These are phyloP conservation scores for Ornithoptera alexandrae DNA, from an alignment of 2,888 invertebrate species.

Conservation along the genomic window DNA sequence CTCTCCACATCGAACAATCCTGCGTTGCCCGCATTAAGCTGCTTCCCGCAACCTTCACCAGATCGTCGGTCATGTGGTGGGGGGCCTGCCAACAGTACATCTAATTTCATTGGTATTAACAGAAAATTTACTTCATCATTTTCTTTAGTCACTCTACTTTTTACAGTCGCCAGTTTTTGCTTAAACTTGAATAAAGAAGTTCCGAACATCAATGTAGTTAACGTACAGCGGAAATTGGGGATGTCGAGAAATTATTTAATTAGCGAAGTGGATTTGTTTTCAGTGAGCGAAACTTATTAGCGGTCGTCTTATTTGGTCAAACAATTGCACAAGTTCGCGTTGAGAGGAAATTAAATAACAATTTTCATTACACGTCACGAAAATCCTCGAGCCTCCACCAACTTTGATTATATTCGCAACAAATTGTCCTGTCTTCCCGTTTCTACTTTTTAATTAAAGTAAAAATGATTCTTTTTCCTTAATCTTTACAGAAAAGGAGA, in stretches of 20 bases:
- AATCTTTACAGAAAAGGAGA: neutral
- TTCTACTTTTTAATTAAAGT: neutral
- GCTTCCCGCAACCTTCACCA: too few species aligned
- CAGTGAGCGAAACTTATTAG: constrained; percentile 1
- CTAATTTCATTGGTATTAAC: too few species aligned
- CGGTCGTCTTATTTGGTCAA: neutral
- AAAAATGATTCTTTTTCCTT: neutral
- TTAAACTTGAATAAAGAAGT: too few species aligned
- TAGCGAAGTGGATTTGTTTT: neutral
- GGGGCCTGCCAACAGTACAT: too few species aligned
- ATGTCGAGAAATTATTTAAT: neutral
- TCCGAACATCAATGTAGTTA: too few species aligned
- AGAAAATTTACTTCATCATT: too few species aligned
- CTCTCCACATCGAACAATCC: too few species aligned
- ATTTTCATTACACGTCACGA: constrained; percentile 1
- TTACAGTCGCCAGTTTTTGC: too few species aligned
- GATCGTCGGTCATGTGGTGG: too few species aligned
- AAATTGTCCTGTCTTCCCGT: neutral
- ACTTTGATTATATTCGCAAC: neutral
- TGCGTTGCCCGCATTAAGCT: too few species aligned
- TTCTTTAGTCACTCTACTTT: too few species aligned
- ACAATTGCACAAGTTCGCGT: neutral
- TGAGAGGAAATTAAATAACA: constrained; percentile 2
- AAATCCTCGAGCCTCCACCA: neutral
- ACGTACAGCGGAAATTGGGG: neutral